Percentiles rank a stretch among this genome's conserved stretches.
Conservation (phyloP, 2,888 invertebrate species). For the Trachelus iudaicus region DNA sequence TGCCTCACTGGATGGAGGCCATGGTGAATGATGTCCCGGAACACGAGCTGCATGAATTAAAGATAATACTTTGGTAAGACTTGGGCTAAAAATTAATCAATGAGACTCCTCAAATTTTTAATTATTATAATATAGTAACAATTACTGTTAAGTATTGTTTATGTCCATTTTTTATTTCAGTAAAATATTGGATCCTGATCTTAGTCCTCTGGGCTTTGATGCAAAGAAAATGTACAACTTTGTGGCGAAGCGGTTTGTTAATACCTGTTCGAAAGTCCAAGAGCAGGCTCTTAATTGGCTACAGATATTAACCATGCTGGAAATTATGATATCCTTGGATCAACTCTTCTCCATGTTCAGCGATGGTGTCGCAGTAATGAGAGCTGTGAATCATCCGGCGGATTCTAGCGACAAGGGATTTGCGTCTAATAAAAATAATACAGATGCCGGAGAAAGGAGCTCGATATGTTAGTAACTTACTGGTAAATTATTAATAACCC, state of each 20-base stretch:
- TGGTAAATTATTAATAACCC: background rate
- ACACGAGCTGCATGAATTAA: constrained; percentile 85
- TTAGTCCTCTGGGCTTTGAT: constrained; percentile 94
- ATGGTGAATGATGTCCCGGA: constrained; percentile 93
- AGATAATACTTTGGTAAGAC: constrained; percentile 77
- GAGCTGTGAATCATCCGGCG: constrained; percentile 52
- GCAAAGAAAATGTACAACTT: constrained; percentile 96
- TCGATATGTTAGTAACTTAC: constrained; percentile 70
- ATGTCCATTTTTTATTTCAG: constrained; percentile 64
- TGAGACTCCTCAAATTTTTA: background rate
- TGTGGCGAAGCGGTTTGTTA: constrained; percentile 85
- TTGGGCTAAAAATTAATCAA: background rate
- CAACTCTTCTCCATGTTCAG: constrained; percentile 92
- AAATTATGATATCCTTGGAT: constrained; percentile 88
- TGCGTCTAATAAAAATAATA: background rate
- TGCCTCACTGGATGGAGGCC: constrained; percentile 99
- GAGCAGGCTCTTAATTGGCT: constrained; percentile 91
- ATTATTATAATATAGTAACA: background rate
- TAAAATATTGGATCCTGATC: constrained; percentile 96
- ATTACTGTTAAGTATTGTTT: background rate
- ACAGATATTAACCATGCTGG: constrained; percentile 88
- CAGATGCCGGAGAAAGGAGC: constrained; percentile 57
- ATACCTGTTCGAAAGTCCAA: constrained; percentile 83
- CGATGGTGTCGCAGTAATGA: constrained; percentile 84
- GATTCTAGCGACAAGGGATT: constrained; percentile 39